Evolutionary conservation across 2,888 invertebrate genomes (phyloP).

Genomic region (Caenorhabditis becei): DNA sequence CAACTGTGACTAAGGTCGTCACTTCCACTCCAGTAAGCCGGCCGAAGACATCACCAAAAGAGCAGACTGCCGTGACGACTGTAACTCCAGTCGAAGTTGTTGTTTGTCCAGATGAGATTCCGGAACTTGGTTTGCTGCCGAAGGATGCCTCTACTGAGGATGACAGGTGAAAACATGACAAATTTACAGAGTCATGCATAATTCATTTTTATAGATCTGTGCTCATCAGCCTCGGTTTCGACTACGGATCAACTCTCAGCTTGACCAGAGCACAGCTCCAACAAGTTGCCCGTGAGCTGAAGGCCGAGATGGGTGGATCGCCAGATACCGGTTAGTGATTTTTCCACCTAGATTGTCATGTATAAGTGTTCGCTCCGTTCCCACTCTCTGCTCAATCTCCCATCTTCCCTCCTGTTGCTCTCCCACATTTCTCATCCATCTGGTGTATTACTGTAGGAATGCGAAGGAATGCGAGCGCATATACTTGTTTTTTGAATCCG

Average conservation of each 20-base stretch:
- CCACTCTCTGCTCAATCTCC: conserved; percentile 11
- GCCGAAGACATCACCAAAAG: conserved; percentile 20
- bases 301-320: conserved; percentile 51
- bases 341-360: conserved; percentile 4
- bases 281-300: conserved; percentile 13
- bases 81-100: conserved; percentile 21
- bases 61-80: conserved; percentile 7
- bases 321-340: conserved; percentile 68
- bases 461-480: conserved; percentile 2
- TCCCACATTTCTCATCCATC: conserved; percentile 8
- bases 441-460: conserved; percentile 38
- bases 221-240: conserved; percentile 71
- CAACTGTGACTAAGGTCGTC: conserved; percentile 30
- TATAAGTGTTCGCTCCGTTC: conserved; percentile 10
- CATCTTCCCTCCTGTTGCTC: conserved; percentile 13
- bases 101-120: conserved; percentile 4
- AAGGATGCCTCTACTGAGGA: conserved; percentile 64
- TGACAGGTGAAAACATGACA: conserved; percentile 51
- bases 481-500: conserved; percentile 31
- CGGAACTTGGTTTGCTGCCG: conserved; percentile 43
- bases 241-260: conserved; percentile 65
- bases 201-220: conserved; percentile 62
- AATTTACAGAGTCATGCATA: background rate
- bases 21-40: conserved; percentile 4
- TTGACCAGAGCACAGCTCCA: conserved; percentile 14